Base-by-base conservation (phyloP, 1,140 invertebrate genomes). In the Macrostomum lignano region DNA sequence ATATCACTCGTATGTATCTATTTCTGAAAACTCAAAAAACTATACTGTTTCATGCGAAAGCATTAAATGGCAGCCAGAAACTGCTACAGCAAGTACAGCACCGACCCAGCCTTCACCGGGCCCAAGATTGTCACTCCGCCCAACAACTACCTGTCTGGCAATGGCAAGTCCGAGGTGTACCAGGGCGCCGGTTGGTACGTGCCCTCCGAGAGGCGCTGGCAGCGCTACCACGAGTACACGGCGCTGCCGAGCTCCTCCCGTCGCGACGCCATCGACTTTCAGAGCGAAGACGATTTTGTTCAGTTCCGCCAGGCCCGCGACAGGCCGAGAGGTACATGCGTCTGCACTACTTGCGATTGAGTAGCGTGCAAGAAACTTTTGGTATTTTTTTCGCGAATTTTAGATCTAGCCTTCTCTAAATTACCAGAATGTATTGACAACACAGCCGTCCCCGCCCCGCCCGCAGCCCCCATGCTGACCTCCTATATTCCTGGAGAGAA, bases 171-270 rank as follows among this genome's bases (percentile, higher is more conserved):
- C 2, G 41, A 46, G 25, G 38, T 38, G 2, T 52, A 43, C 31
- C 34, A 29, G 17, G 50, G 50, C 3, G 40, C 47, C 2, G 47
- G 25, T 1, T 51, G 48, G 36, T 52, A 52, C 35, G 41, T 49
- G n/a, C 48, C 47, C 1, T 44, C 43, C 19, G 46, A 49, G 31
- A 39, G 41, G 15, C 25, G 32, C 4, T 49, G 44, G 43, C 41
- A 43, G 11, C 33, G 37, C 9, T 41, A 46, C 20, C 31, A 39
- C 7, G 38, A 48, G 13, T 46, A 46, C 33, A 35, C 39, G 30
- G 40, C 39, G 4, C 20, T 47, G n/a, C 43, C 46, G 17, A 17
- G 40, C 2, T 41, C 36, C 23, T 39, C 42, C 3, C 38, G 35
- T 25, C 30, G 44, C 36, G 48, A 47, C 31, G 45, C 45, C 9